A percentile compares a stretch with the other conserved stretches of the same genome.
These are phyloP conservation scores for Lordiphosa collinella DNA, from an alignment of 1,140 invertebrate species.

Conservation along the genomic window DNA sequence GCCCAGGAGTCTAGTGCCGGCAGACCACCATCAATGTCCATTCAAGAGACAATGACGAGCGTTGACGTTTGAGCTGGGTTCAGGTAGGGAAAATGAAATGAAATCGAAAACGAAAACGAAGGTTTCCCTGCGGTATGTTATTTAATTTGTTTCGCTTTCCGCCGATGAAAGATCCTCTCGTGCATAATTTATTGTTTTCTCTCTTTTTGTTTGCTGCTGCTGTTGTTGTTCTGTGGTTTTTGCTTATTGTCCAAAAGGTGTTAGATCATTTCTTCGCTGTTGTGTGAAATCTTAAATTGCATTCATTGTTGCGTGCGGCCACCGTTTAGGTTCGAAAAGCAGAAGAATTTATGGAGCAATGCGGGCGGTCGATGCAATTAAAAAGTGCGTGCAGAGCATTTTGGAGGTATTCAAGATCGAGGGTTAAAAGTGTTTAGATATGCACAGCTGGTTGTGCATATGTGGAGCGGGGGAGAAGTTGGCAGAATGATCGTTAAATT, in stretches of 20 bases:
- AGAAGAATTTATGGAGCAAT: slow-evolving; percentile 52
- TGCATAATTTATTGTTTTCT: slow-evolving; percentile 68
- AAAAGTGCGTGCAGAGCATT: slow-evolving; percentile 58
- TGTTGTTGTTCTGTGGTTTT: slow-evolving; percentile 42
- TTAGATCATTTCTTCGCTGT: slow-evolving; percentile 34
- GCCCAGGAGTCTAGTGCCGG: slow-evolving; percentile 46
- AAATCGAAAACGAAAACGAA: slow-evolving; percentile 59
- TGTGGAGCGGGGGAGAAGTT: not conserved
- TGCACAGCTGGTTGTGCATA: slow-evolving; percentile 39
- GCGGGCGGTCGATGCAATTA: slow-evolving; percentile 63
- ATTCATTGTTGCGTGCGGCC: slow-evolving; percentile 63
- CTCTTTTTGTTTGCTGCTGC: slow-evolving; percentile 5
- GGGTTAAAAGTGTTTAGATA: slow-evolving; percentile 43
- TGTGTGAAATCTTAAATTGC: slow-evolving; percentile 76
- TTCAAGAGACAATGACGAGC: slow-evolving; percentile 56
- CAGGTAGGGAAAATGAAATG: slow-evolving; percentile 50
- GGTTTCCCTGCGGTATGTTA: slow-evolving; percentile 46
- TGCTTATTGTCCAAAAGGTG: slow-evolving; percentile 59
- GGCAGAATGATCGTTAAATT: slow-evolving; percentile 30
- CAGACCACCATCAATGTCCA: slow-evolving; percentile 71
- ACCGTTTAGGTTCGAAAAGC: slow-evolving; percentile 16
- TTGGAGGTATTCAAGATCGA: slow-evolving; percentile 7
- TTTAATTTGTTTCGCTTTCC: slow-evolving; percentile 67
- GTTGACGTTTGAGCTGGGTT: slow-evolving; percentile 67
- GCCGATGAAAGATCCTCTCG: slow-evolving; percentile 55